Conservation (phyloP, 2,888 invertebrate genomes). For the Oscheius myriophilus region DNA sequence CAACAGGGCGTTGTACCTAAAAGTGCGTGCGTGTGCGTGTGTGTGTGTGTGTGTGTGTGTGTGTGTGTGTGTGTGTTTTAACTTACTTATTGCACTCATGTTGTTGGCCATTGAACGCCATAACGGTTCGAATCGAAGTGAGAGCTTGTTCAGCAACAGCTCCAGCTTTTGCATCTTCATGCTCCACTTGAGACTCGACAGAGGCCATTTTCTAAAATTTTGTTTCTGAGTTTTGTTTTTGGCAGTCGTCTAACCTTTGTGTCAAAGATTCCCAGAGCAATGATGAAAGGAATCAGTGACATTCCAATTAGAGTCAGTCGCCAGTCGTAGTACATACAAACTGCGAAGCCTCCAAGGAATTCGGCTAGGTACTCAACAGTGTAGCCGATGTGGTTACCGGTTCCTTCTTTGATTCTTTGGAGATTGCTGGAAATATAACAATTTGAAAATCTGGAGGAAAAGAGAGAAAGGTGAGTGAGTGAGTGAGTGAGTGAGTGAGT, state of each 20-base stretch:
- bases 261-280: constrained; percentile 14
- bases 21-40: neutral
- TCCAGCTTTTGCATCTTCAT: constrained; percentile 32
- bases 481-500: too few relatives aligned
- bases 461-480: too few relatives aligned
- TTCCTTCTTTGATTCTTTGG: constrained; percentile 62
- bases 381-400: constrained; percentile 63
- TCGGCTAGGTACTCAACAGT: constrained; percentile 46
- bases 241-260: constrained; percentile 6
- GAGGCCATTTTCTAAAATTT: constrained; percentile 13
- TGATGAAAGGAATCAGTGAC: constrained; percentile 66
- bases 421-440: constrained; percentile 61
- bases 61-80: neutral
- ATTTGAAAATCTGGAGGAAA: too few relatives aligned
- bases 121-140: constrained; percentile 22
- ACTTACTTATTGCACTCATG: constrained; percentile 44
- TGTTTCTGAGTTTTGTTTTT: neutral
- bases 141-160: constrained; percentile 24
- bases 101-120: constrained; percentile 29
- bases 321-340: constrained; percentile 62
- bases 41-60: neutral
- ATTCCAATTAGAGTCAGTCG: constrained; percentile 66
- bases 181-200: constrained; percentile 23
- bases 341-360: constrained; percentile 37
- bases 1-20: constrained; percentile 56